Evolutionary conservation across 2,888 invertebrate species (phyloP), one percentile per base, ranked within the genome.

Genomic region (Liopterus haemorrhoidalis): DNA sequence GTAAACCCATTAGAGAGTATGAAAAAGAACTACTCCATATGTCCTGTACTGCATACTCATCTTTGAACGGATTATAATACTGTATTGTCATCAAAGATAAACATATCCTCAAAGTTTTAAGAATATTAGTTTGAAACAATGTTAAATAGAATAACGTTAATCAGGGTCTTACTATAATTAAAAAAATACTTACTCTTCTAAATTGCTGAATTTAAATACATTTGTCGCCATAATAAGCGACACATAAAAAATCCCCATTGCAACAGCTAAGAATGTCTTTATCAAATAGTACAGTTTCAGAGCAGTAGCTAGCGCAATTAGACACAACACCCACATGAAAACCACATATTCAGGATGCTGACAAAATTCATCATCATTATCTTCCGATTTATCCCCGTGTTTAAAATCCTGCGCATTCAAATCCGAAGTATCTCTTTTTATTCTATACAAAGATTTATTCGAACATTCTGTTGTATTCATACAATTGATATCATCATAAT

Each of bases 271-370:
- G 11, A 81, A 73, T 0, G 88, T 85, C 66, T 93, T 93, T 40
- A 90, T 81, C 51, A 92, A 66, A 61, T 90, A 92, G 62, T 91
- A 90, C 12, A 94, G 71, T 64, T 92, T 93, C 20, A 96, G 73
- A 20, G 94, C 93, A 0, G 95, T 89, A 0, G 95, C 92, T 48
- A 92, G 70, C 0, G 92, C 89, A 27, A 96, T 85, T 60, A 96
- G 76, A 58, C 93, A 89, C 12, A 97, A 71, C 40, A 95, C 85
- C 87, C 94, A 93, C 2, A 92, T 90, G 69, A 92, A 93, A 3
- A 94, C 89, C 9, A 92, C 81, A 61, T 94, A 94, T 66, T 95
- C 90, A 0, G 86, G 84, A 54, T 80, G 77, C 35, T 73, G 22
- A 22, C 22, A 22, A 22, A 22, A 8, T 22, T 22, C 8, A 6